Conservation (phyloP, 2,113 vertebrate genomes). For the Etheostoma spectabile region DNA sequence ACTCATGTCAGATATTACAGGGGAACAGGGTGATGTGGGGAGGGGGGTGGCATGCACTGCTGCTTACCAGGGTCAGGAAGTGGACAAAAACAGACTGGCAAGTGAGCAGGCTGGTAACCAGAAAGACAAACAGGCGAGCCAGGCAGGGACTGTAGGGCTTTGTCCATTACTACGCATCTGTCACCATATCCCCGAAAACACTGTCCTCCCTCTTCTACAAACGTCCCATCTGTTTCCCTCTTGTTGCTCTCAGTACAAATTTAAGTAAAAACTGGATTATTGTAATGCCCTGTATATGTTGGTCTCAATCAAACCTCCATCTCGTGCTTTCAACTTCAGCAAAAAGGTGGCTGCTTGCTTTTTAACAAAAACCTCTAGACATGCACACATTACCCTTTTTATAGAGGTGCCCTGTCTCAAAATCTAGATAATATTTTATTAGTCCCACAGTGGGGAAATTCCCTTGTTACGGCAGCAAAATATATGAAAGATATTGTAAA, state of each 20-base stretch:
- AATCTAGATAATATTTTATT: too few relatives aligned
- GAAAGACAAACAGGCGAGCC: conserved; percentile 11
- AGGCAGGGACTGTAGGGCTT: conserved; percentile 33
- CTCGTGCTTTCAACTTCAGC: too few relatives aligned
- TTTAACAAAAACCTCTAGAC: too few relatives aligned
- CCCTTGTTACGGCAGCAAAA: too few relatives aligned
- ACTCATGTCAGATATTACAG: conserved; percentile 74
- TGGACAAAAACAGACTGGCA: conserved; percentile 30
- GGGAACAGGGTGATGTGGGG: conserved; percentile 46
- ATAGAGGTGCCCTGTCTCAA: too few relatives aligned
- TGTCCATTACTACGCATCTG: conserved; percentile 32
- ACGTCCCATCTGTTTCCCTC: conserved; percentile 27
- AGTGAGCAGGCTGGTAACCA: conserved; percentile 21
- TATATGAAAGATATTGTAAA: too few relatives aligned
- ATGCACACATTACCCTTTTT: too few relatives aligned
- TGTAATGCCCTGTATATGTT: too few relatives aligned
- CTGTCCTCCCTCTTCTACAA: neutral
- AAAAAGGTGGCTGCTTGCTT: too few relatives aligned
- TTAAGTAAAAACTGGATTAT: too few relatives aligned
- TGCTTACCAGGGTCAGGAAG: conserved; percentile 61
- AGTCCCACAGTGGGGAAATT: too few relatives aligned
- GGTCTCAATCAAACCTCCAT: too few relatives aligned
- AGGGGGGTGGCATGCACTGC: conserved; percentile 27
- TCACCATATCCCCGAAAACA: conserved; percentile 31
- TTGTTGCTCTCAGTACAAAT: conserved; percentile 6